A percentile compares a stretch with the other conserved stretches of the same genome.
Conservation (phyloP, 2,797 vertebrate genomes). For the Microctenopoma lineatum region DNA sequence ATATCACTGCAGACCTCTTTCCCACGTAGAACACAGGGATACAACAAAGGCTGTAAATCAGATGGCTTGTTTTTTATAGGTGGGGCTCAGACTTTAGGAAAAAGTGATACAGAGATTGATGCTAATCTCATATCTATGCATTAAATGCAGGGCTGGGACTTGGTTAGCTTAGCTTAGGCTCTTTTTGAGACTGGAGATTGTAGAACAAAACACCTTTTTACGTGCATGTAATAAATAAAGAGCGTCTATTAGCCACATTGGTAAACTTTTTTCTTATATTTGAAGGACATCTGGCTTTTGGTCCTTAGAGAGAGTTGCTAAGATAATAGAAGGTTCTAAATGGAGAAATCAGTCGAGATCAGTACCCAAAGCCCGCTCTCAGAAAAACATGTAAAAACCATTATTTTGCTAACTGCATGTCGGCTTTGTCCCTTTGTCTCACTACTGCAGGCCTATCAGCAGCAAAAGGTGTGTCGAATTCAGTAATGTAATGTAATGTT, state of each 20-base stretch:
- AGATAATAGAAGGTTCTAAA: not conserved
- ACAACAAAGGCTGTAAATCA: not conserved
- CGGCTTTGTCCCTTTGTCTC: not conserved
- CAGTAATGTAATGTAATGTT: not conserved
- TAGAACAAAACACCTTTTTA: too few relatives aligned
- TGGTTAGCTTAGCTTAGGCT: not conserved
- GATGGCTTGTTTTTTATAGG: not conserved
- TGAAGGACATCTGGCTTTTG: not conserved
- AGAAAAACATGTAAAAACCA: not conserved
- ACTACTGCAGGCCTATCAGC: too few relatives aligned
- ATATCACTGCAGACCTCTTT: slow-evolving; percentile 15
- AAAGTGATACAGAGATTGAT: not conserved
- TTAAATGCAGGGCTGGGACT: not conserved
- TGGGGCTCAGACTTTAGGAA: not conserved
- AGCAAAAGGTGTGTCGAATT: not conserved
- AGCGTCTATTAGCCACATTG: too few relatives aligned
- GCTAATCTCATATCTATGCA: too few relatives aligned
- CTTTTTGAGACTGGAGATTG: too few relatives aligned
- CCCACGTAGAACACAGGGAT: not conserved
- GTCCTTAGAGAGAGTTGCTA: not conserved
- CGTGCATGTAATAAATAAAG: too few relatives aligned
- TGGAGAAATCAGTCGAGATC: not conserved
- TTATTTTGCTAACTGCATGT: not conserved
- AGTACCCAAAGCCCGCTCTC: not conserved
- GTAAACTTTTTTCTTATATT: not conserved